These are phyloP conservation scores for Falcaria lacertinaria DNA, from an alignment of 2,888 invertebrate species.

Conservation along the genomic window DNA sequence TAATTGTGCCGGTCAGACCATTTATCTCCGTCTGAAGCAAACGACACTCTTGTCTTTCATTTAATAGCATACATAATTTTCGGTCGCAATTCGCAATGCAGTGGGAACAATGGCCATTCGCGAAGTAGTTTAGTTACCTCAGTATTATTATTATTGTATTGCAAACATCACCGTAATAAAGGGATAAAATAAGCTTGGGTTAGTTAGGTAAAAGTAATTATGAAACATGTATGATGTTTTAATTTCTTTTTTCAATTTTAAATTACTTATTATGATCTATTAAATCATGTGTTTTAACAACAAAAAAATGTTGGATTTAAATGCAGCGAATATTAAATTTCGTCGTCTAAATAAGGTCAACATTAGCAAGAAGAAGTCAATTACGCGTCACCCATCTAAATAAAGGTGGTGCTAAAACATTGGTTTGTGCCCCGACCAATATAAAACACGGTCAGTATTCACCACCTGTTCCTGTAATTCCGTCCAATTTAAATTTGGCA, in stretches of 20 bases:
- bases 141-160: slow-evolving; percentile 5
- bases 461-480: slow-evolving; percentile 45
- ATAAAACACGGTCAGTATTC: slow-evolving; percentile 42
- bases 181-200: no score
- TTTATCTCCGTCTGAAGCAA: slow-evolving; percentile 90
- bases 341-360: slow-evolving; percentile 23
- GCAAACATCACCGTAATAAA: no score
- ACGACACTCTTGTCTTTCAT: slow-evolving; percentile 43
- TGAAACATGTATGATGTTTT: no score
- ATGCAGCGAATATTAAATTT: slow-evolving; percentile 22
- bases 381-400: slow-evolving; percentile 50
- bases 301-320: slow-evolving; percentile 5
- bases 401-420: slow-evolving; percentile 26
- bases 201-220: no score
- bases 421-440: slow-evolving; percentile 17
- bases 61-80: slow-evolving; percentile 19
- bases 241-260: no score
- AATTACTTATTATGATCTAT: no score
- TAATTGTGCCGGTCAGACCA: slow-evolving; percentile 92
- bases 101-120: slow-evolving; percentile 2
- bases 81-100: slow-evolving; percentile 12
- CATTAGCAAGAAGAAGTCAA: slow-evolving; percentile 39
- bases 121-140: background rate
- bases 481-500: slow-evolving; percentile 41
- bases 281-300: no score